phyloP scores from a whole-genome alignment of 2,113 vertebrate genomes.

The Puma concolor region DNA sequence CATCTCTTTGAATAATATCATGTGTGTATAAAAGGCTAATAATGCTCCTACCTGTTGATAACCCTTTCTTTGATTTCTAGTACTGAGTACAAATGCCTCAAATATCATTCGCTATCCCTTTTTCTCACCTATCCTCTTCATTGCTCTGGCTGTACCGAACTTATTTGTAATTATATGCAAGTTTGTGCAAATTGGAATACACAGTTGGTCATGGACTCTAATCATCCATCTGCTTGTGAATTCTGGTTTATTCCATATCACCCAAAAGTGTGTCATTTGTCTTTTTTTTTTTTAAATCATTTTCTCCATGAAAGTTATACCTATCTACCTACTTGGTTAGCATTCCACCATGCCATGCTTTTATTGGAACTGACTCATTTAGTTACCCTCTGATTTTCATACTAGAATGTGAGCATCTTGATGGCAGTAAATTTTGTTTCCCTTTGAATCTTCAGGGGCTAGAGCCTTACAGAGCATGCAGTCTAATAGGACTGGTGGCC shows the following conservation, averaged over 20 bases:
- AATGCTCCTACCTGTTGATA: neutral
- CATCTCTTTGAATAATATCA: neutral
- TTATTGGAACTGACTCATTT: neutral
- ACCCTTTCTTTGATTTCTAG: neutral
- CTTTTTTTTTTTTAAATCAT: neutral
- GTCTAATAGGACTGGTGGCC: neutral
- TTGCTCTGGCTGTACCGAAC: neutral
- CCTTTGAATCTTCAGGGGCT: neutral
- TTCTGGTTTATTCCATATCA: neutral
- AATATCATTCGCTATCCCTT: neutral
- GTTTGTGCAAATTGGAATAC: neutral
- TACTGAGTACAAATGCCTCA: neutral
- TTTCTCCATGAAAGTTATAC: neutral
- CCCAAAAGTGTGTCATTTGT: neutral
- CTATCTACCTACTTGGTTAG: neutral
- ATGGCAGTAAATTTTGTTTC: neutral
- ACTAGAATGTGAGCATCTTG: neutral
- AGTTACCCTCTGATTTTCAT: neutral
- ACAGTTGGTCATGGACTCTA: neutral
- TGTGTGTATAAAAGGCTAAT: neutral
- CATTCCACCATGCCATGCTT: neutral
- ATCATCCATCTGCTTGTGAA: neutral
- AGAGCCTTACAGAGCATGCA: neutral
- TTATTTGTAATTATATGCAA: neutral
- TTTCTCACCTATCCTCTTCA: neutral